Evolutionary conservation across 2,797 vertebrate species (phyloP).

Genomic region (Manis javanica): DNA sequence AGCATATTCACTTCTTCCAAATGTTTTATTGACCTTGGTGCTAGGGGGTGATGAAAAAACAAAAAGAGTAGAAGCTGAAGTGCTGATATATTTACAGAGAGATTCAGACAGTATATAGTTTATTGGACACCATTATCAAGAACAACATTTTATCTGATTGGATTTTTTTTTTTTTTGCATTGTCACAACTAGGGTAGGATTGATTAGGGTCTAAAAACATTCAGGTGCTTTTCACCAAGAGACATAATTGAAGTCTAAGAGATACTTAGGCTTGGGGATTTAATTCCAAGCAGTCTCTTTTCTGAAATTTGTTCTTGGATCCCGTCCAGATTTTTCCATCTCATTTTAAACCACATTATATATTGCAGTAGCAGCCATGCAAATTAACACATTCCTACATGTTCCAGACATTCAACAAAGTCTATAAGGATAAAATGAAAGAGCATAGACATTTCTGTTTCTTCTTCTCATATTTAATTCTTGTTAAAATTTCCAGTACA

Average conservation of each 20-base stretch:
- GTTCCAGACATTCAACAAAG: neutral
- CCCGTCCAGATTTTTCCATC: constrained; percentile 45
- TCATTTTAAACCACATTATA: constrained; percentile 67
- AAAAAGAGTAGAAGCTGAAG: constrained; percentile 49
- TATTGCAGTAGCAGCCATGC: constrained; percentile 31
- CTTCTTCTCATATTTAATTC: constrained; percentile 16
- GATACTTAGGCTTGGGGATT: constrained; percentile 13
- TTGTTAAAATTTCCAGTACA: neutral
- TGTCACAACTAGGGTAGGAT: neutral
- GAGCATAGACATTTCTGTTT: neutral
- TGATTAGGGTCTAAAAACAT: constrained; percentile 33
- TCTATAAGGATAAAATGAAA: neutral
- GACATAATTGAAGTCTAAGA: constrained; percentile 58
- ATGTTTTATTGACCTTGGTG: constrained; percentile 73
- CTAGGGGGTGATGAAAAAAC: constrained; percentile 54
- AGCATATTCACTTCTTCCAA: constrained; percentile 75
- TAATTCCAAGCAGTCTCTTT: constrained; percentile 62
- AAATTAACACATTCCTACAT: constrained; percentile 47
- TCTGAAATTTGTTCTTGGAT: constrained; percentile 67
- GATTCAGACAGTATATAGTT: constrained; percentile 47
- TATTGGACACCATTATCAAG: constrained; percentile 51
- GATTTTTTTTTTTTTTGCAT: neutral
- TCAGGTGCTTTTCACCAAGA: constrained; percentile 52
- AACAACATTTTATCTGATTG: constrained; percentile 48
- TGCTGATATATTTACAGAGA: constrained; percentile 57